Base-by-base conservation (phyloP, 2,113 vertebrate genomes). In the Cynopterus brachyotis region DNA sequence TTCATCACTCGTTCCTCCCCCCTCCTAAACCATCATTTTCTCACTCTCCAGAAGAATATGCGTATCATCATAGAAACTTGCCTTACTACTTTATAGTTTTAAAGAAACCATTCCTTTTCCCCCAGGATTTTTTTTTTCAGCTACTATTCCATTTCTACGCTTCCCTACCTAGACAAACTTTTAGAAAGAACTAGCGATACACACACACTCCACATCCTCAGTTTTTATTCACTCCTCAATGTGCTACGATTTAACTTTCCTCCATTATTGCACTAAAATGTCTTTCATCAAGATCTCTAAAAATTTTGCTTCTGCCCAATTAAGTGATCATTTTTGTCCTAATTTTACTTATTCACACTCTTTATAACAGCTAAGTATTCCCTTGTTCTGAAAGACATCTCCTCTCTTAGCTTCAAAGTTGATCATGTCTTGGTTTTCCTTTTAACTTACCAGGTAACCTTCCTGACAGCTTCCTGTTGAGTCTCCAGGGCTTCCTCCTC, bases 361-460 rank as follows among this genome's bases (percentile, higher is more conserved):
- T 72, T 81, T 69, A 64, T 67, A 50, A 96, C 16, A 94, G 45
- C 30, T 64, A 24, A 72, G 17, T 62, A 5, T 66, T 80, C 24
- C 22, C 24, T 81, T 75, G 45, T 67, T 76, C 72, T 85, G 26
- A 88, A 85, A 97, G 28, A 10, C 12, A 59, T 42, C 24, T 84
- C 32, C 37, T 89, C 40, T 66, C 35, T 85, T 11, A 81, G 32
- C 20, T 93, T 86, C 57, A 83, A 59, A 7, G 80, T 64, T 0
- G 0, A 87, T 70, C 62, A 32, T 67, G 72, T 22, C 59, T 96
- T 79, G 30, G 0, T 75, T 91, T 87, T 95, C 57, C 62, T 79
- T 59, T 84, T 78, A 94, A 75, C 16, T 45, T 91, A 93, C 84
- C 53, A 24, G 73, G 57, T 78, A 60, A 67, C n/a, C 42, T 94